Conservation (phyloP, 92 coral and sea anemone species). For the Isaurus tuberculatus region DNA sequence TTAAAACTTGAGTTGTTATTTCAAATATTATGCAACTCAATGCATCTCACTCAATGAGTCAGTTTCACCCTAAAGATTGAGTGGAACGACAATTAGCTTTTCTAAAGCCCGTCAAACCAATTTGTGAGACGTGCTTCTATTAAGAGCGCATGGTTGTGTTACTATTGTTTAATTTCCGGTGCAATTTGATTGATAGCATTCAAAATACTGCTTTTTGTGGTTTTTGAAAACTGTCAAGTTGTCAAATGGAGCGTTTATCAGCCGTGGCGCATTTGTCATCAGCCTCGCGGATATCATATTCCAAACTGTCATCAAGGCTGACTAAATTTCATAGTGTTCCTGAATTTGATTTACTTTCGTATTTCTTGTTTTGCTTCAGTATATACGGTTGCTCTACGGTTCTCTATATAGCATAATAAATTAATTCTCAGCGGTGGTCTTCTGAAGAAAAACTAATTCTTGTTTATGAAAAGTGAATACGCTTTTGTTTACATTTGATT, state of each 20-base stretch:
- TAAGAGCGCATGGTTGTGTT: conserved; percentile 20
- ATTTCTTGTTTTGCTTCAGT: conserved; percentile 16
- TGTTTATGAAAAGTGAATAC: conserved; percentile 24
- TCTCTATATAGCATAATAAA: neutral
- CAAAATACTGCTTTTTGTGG: conserved; percentile 33
- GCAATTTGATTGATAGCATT: conserved; percentile 43
- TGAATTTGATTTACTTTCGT: neutral
- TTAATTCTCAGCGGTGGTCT: conserved; percentile 46
- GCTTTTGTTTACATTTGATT: conserved; percentile 42
- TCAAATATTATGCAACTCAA: conserved; percentile 11
- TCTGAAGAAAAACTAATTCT: conserved; percentile 1
- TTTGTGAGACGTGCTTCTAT: conserved; percentile 30
- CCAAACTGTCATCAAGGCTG: conserved; percentile 27
- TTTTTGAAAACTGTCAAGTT: neutral
- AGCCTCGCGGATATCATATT: conserved; percentile 18
- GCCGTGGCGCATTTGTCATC: conserved; percentile 45
- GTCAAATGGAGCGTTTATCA: conserved; percentile 47
- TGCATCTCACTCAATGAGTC: neutral
- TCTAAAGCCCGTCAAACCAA: conserved; percentile 25
- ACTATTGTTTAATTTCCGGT: conserved; percentile 42
- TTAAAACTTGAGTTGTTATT: neutral
- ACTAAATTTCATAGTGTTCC: neutral
- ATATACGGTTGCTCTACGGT: conserved; percentile 16
- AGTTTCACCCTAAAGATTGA: neutral
- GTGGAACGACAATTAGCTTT: neutral